Base-by-base conservation (phyloP, 1,140 invertebrate species). In the Myzus persicae region DNA sequence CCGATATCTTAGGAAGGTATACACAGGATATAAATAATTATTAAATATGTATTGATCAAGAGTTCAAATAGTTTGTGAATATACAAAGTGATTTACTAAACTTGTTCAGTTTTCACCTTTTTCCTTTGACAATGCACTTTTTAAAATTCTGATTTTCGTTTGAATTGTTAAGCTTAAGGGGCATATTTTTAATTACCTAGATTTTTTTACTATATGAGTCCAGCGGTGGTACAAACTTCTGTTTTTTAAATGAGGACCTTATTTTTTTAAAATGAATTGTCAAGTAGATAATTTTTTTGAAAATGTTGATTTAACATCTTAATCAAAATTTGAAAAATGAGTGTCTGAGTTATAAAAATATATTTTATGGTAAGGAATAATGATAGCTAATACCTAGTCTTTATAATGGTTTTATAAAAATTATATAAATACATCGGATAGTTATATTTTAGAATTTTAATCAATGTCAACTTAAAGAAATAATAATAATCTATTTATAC, bases 91-190 rank as follows among this genome's bases (percentile, higher is more conserved):
- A 67, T 67, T 67, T 18, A 18, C 1, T 6, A 51, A 51, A n/a
- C 11, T n/a, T n/a, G 3, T 18, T 5, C 31, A n/a, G 9, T n/a
- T 4, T 5, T 1, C 11, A 7, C 4, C 0, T 31, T 76, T 31
- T 59, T n/a, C 14, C 1, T 67, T 18, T 9, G 14, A n/a, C 11
- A n/a, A 18, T n/a, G 11, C 4, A 6, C 5, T 76, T 76, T n/a
- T 76, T n/a, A 0, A 76, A 18, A n/a, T 76, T 76, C n/a, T n/a
- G 31, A 18, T n/a, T 59, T 59, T 59, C n/a, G n/a, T n/a, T 67
- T 18, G 48, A 51, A 51, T 76, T 76, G 14, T 36, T 4, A n/a
- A 76, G n/a, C 4, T 18, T 67, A 67, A 67, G n/a, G 4, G 0
- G 3, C n/a, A 67, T 76, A 36, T 76, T 76, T 76, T n/a, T 76